Conservation (phyloP, 2,797 vertebrate species). For the Monodelphis domestica region DNA sequence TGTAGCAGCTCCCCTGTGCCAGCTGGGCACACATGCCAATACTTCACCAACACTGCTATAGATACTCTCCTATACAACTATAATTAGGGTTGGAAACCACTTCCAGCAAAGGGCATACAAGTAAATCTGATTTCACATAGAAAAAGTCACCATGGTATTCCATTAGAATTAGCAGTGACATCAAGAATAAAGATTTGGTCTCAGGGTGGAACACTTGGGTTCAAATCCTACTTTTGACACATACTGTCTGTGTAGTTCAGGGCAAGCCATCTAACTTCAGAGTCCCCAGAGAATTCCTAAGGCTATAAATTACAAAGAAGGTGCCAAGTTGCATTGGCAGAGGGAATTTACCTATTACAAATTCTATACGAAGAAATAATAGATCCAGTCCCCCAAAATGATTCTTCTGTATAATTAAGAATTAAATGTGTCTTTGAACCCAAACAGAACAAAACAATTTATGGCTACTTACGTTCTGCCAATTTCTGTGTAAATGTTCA, state of each 20-base stretch:
- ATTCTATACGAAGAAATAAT: background rate
- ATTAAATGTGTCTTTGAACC: background rate
- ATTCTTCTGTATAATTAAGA: background rate
- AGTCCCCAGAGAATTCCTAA: background rate
- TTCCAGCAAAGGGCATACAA: background rate
- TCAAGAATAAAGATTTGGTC: background rate
- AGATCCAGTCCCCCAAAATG: background rate
- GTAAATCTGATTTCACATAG: background rate
- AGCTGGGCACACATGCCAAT: too few relatives aligned
- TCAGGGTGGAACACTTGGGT: background rate
- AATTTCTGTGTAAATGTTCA: conserved; percentile 93
- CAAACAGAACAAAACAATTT: background rate
- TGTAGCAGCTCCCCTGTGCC: too few relatives aligned
- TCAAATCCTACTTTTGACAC: background rate
- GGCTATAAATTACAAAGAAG: background rate
- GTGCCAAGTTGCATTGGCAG: background rate
- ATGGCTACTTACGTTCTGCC: conserved; percentile 89
- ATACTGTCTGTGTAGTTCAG: background rate
- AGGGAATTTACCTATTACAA: background rate
- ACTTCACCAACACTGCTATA: too few relatives aligned
- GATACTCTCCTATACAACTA: background rate
- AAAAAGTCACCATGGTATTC: background rate
- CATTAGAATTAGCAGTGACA: background rate
- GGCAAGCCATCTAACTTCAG: background rate
- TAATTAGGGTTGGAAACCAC: background rate